A percentile compares a stretch with the other conserved stretches of the same genome.
Evolutionary conservation across 2,797 vertebrate genomes (phyloP).

Genomic region (Dromococcyx pavoninus): DNA sequence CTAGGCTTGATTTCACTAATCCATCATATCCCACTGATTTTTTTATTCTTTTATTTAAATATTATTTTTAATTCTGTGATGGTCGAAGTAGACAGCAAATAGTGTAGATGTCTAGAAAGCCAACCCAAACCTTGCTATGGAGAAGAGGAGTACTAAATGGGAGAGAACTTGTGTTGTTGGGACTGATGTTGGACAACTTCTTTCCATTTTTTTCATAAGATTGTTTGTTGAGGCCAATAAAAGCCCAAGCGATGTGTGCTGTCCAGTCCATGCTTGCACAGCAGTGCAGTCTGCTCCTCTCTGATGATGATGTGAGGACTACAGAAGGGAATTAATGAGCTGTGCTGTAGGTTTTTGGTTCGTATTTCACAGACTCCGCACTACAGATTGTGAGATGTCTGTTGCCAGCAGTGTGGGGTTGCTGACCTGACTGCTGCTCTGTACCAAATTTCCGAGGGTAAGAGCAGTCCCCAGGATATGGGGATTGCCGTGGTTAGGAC

Average conservation of each 20-base stretch:
- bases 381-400: background rate
- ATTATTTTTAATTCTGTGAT: background rate
- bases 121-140: background rate
- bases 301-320: background rate
- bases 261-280: background rate
- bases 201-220: background rate
- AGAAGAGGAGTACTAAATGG: background rate
- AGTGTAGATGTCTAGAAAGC: background rate
- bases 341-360: background rate
- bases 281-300: background rate
- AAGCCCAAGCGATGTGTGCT: accelerated
- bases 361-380: accelerated
- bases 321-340: background rate
- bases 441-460: background rate
- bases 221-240: background rate
- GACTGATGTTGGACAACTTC: background rate
- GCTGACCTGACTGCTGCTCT: background rate
- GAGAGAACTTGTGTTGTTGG: background rate
- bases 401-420: accelerated
- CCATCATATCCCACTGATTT: background rate
- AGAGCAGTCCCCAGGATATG: background rate
- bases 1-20: background rate
- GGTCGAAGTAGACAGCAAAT: background rate
- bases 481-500: accelerated
- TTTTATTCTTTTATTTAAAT: background rate